Base-by-base conservation (phyloP, 2,797 vertebrate genomes). In the Mycteria americana region DNA sequence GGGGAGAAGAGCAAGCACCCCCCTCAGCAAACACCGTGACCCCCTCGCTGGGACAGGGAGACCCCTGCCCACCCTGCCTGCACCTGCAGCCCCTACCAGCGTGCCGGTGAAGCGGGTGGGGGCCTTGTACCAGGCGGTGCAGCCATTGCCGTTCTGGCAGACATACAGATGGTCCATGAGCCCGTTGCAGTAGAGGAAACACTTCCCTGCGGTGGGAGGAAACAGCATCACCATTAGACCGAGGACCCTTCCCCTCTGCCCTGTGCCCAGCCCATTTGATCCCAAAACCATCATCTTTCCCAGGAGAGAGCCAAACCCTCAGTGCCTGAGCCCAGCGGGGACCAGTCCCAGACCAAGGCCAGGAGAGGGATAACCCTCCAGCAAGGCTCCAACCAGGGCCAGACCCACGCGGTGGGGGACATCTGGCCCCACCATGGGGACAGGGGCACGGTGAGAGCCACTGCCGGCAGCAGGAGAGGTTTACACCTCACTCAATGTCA, bases 121-220 rank as follows among this genome's bases (percentile, higher is more conserved):
- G 10, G 98, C 97, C 95, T 98, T 99, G 98, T 99, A 99, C 99
- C 99, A 99, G 97, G 98, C 98, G 24, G 96, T 97, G 97, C 99
- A 99, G 81, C 98, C 94, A 21, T 97, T 97, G 67, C 98, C 97
- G 0, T 99, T 99, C 97, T 99, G 99, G 91, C 99, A 99, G 27
- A 99, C 98, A 6, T 99, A 99, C 75, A 99, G 95, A 85, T 99
- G 99, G 96, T 99, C 99, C 98, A 99, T 99, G 94, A 99, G 98
- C 7, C 99, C 99, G 0, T 98, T 99, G 98, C 99, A 99, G 96
- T 99, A 99, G 18, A 99, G 97, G 95, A 99, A 99, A 85, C 99
- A 99, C 95, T 99, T 99, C 99, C 99, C 99, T 99, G 98, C 37
- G 35, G n/a, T 1, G 18, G 63, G 10, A 72, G n/a, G 56, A 14